Base-by-base conservation (phyloP, 2,797 vertebrate species). In the Pelobates cultripes region DNA sequence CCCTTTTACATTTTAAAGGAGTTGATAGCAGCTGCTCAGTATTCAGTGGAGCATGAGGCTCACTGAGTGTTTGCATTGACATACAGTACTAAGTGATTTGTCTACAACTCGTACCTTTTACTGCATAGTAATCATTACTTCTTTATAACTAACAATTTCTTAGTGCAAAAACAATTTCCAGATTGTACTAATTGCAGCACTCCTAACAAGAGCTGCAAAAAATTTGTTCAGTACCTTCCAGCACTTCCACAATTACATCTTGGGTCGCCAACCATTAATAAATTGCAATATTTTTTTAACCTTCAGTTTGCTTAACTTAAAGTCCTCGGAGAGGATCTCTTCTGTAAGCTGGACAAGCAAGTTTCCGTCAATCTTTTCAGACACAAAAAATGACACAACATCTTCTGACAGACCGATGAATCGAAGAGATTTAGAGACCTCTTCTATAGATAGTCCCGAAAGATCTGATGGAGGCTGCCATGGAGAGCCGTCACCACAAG, bases 251-350 rank as follows among this genome's bases (percentile, higher is more conserved):
- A 76, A 72, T 86, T 94, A 98, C 86, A 99, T 97, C 88, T 99
- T 99, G 83, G 98, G 98, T 88, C 98, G 93, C 98, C 98, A 99
- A 82, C 98, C 98, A 17, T 94, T 95, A 86, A 99, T 99, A 92
- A 99, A 99, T 89, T 99, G 98, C 89, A 99, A 89, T 85, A 99
- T 96, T 91, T 99, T 99, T 93, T 97, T 99, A 88, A 99, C 96
- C 89, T 99, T 97, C 84, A 99, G 94, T 90, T 99, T 99, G 94
- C 97, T 99, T 78, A 99, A 91, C 84, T 96, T 96, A 90, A 99
- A 99, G 92, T 99, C 98, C 89, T 99, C 97, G 0, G 96, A 96
- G 85, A 99, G 88, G 82, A 99, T 99, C 89, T 99, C 98, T 87
- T 99, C 97, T 0, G 96, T 98, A 78, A 99, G 95, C 88, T 99